Conservation (phyloP, 2,797 vertebrate genomes). For the Chanos chanos region DNA sequence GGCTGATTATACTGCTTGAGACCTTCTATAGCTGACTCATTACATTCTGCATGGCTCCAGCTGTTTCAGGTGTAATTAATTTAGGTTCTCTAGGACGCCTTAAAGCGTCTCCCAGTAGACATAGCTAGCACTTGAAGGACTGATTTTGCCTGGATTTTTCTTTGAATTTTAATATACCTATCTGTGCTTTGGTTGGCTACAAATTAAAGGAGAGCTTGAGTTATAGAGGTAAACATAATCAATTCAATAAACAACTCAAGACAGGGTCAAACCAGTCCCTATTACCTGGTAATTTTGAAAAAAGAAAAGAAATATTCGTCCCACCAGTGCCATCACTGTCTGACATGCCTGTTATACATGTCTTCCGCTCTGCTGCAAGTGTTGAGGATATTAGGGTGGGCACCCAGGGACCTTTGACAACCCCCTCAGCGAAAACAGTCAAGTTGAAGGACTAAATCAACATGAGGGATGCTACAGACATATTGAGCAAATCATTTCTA, state of each 20-base stretch:
- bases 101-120: slow-evolving; percentile 38
- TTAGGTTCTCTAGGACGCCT: slow-evolving; percentile 41
- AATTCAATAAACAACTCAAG: slow-evolving; percentile 40
- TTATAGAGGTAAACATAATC: slow-evolving; percentile 46
- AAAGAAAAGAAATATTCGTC: slow-evolving; percentile 58
- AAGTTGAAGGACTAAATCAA: slow-evolving; percentile 61
- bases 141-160: slow-evolving; percentile 31
- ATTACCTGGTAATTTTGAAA: slow-evolving; percentile 54
- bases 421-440: slow-evolving; percentile 50
- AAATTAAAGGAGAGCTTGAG: slow-evolving; percentile 28
- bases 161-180: slow-evolving; percentile 38
- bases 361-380: slow-evolving; percentile 65
- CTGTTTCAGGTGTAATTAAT: slow-evolving; percentile 57
- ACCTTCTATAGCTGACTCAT: slow-evolving; percentile 51
- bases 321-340: slow-evolving; percentile 56
- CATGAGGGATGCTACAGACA: slow-evolving; percentile 52
- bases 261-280: slow-evolving; percentile 36
- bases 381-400: slow-evolving; percentile 62
- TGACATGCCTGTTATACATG: slow-evolving; percentile 65
- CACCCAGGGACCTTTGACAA: slow-evolving; percentile 51
- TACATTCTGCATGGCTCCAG: slow-evolving; percentile 49
- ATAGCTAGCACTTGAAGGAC: slow-evolving; percentile 30
- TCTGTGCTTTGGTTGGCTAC: slow-evolving; percentile 26
- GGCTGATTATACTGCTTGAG: slow-evolving; percentile 34
- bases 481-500: slow-evolving; percentile 65